Conservation (phyloP, 2,888 invertebrate genomes). For the Hirtodrosophila trivittata region DNA sequence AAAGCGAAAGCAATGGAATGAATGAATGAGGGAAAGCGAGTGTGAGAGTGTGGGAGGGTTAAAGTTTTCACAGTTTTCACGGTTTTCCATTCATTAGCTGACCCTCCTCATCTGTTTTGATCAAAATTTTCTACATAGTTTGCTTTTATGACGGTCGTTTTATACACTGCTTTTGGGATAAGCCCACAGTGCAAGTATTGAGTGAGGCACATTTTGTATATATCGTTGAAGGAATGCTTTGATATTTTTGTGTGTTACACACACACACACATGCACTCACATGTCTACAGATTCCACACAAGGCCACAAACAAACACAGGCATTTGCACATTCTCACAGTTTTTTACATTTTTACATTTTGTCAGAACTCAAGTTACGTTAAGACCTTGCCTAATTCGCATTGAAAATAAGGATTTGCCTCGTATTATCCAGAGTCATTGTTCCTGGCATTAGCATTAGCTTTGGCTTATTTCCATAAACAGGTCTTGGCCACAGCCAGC, state of each 20-base stretch:
- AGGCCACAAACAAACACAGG: constrained; percentile 7
- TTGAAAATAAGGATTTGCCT: constrained; percentile 50
- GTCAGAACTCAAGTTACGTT: constrained; percentile 24
- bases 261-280: constrained; percentile 3
- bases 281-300: not conserved
- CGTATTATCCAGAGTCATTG: constrained; percentile 31
- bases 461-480: constrained; percentile 5
- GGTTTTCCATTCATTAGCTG: no score
- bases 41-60: no score
- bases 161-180: not conserved
- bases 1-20: no score
- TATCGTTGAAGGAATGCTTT: constrained; percentile 12
- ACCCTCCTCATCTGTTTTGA: no score
- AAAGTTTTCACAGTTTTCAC: no score
- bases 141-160: no score
- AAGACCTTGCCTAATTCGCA: constrained; percentile 46
- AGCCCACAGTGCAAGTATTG: constrained; percentile 19
- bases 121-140: no score
- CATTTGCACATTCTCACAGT: constrained; percentile 37
- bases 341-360: constrained; percentile 20
- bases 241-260: constrained; percentile 15
- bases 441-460: constrained; percentile 26
- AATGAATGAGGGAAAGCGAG: no score
- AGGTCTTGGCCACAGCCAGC: not conserved
- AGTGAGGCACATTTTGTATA: constrained; percentile 1